Base-by-base conservation (phyloP, 2,888 invertebrate genomes). In the Macaria notata region DNA sequence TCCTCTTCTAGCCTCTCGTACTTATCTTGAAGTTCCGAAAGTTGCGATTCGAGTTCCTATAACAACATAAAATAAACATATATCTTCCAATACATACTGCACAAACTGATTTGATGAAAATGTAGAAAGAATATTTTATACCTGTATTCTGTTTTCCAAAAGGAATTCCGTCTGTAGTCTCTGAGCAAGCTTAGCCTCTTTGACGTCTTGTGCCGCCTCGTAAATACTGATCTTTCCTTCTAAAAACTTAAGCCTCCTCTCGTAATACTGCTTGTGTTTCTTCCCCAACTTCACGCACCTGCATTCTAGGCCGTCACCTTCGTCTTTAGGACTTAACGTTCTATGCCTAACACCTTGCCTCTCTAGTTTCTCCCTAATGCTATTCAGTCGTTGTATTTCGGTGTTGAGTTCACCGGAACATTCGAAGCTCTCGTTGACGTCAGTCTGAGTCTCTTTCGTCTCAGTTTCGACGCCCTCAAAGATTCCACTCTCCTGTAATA, bases 401-500 rank as follows among this genome's bases (percentile, higher is more conserved):
- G 93, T 93, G 76, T 92, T 92, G 19, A 93, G 75, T 79, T 93
- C 93, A 72, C 92, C 88, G 61, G 80, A 84, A 72, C 84, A 87
- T 79, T 92, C 92, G 68, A 88, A 88, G 68, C 78, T 84, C 59
- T 93, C 93, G 70, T 92, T 93, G 41, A 88, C 87, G 54, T 94
- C 93, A 52, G 93, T 94, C 76, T 94, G 93, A 60, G 93, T 93
- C 63, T 84, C 74, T 62, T 82, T 88, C 44, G 81, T 80, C 61
- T 89, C 89, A 56, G 88, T 86, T 65, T 92, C 92, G 36, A 86
- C 92, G 46, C 91, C 94, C 71, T 94, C 95, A 71, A 95, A 95
- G 65, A 95, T 95, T 31, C 95, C 95, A 71, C 95, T 95, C 73
- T 95, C 95, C 73, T 95, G 95, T 33, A 95, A 85, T 71, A 94